phyloP scores from a whole-genome alignment of 2,888 invertebrate species.

The Drosophila demipolita region DNA sequence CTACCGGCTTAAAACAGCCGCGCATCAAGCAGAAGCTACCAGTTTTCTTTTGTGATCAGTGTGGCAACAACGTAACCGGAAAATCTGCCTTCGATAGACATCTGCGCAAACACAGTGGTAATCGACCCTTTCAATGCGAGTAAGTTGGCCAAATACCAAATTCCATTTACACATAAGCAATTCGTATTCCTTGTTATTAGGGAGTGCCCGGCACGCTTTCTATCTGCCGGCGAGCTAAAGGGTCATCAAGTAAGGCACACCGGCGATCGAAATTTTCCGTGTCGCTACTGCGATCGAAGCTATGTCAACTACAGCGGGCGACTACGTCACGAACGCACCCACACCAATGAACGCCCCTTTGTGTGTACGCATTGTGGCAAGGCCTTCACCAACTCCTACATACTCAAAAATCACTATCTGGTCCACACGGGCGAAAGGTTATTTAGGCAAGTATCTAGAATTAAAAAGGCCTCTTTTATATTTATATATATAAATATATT shows the following conservation, averaged over 20 bases:
- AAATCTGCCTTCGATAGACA: slow-evolving; percentile 78
- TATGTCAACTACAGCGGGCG: slow-evolving; percentile 80
- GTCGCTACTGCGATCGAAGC: slow-evolving; percentile 74
- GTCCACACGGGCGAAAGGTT: slow-evolving; percentile 80
- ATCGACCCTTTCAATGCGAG: slow-evolving; percentile 81
- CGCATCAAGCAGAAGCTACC: slow-evolving; percentile 52
- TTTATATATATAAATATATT: neutral
- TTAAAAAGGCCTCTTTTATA: neutral
- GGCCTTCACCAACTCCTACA: slow-evolving; percentile 79
- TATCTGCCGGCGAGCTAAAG: slow-evolving; percentile 78
- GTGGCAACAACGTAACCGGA: slow-evolving; percentile 76
- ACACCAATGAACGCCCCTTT: slow-evolving; percentile 81
- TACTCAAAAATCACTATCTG: slow-evolving; percentile 81
- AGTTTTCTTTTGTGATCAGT: slow-evolving; percentile 80
- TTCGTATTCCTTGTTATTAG: slow-evolving; percentile 35
- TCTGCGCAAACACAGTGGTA: slow-evolving; percentile 80
- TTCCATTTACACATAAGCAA: neutral
- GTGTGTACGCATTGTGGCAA: slow-evolving; percentile 75
- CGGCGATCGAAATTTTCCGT: slow-evolving; percentile 77
- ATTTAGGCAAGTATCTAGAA: slow-evolving; percentile 59
- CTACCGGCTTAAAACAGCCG: slow-evolving; percentile 18
- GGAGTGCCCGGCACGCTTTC: slow-evolving; percentile 76
- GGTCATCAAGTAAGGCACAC: slow-evolving; percentile 81
- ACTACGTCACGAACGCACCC: slow-evolving; percentile 78
- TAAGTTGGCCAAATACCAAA: slow-evolving; percentile 38